Conservation (phyloP, 2,888 invertebrate species). For the Campopleginae sp. region DNA sequence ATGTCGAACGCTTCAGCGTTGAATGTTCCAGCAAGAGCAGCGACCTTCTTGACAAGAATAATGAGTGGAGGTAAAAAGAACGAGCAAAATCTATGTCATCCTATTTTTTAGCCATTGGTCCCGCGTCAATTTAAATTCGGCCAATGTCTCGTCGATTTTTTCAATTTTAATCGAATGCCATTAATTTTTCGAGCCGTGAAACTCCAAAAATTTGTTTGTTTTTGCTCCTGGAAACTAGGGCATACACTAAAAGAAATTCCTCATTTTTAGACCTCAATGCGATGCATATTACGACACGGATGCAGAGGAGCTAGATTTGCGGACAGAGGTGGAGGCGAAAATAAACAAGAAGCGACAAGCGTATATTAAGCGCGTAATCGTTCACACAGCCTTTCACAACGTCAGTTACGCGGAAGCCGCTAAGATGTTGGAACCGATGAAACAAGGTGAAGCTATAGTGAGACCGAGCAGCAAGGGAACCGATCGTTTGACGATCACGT, state of each 20-base stretch:
- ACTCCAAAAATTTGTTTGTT: not conserved
- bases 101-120: constrained; percentile 35
- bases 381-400: constrained; percentile 98
- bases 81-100: constrained; percentile 20
- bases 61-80: constrained; percentile 90
- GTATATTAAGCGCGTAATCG: constrained; percentile 98
- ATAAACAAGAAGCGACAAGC: constrained; percentile 93
- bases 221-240: not conserved
- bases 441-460: constrained; percentile 98
- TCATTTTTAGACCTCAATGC: constrained; percentile 89
- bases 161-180: not conserved
- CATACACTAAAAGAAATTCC: constrained; percentile 11
- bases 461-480: constrained; percentile 98
- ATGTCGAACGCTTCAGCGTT: constrained; percentile 95
- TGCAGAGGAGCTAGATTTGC: constrained; percentile 91
- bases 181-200: not conserved
- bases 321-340: constrained; percentile 92
- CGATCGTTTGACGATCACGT: constrained; percentile 98
- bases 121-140: constrained; percentile 30
- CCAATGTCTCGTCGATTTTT: not conserved
- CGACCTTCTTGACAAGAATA: constrained; percentile 94
- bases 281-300: constrained; percentile 97
- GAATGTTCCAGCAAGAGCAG: constrained; percentile 96
- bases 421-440: constrained; percentile 95
- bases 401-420: constrained; percentile 97